Conservation (phyloP, 2,113 vertebrate genomes). For the Serinus canaria region DNA sequence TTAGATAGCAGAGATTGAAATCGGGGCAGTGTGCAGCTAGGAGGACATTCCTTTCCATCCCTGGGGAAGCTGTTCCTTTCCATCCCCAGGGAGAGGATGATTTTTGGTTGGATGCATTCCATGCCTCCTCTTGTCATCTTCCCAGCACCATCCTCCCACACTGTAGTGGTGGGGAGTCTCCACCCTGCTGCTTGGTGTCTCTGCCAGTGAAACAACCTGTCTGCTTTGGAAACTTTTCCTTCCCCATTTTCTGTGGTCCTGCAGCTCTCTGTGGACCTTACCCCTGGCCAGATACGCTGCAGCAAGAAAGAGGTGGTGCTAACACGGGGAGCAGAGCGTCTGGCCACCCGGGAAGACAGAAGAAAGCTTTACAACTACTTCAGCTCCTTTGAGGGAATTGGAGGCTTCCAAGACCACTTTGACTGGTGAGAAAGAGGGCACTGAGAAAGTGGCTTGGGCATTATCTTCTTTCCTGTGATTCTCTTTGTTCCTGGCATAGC, state of each 20-base stretch:
- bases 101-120: not conserved
- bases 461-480: not conserved
- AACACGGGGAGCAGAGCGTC: constrained; percentile 59
- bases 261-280: constrained; percentile 78
- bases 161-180: not conserved
- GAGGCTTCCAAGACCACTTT: constrained; percentile 89
- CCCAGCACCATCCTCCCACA: not conserved
- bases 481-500: not conserved
- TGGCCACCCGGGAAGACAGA: constrained; percentile 67
- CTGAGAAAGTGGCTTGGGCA: not conserved
- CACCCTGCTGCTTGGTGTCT: not conserved
- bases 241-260: not conserved
- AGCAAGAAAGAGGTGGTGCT: constrained; percentile 71
- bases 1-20: not conserved
- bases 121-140: not conserved
- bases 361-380: constrained; percentile 79
- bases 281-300: constrained; percentile 82
- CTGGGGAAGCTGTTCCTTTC: not conserved
- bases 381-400: constrained; percentile 77
- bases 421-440: constrained; percentile 77
- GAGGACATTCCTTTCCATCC: not conserved
- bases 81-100: not conserved
- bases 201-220: not conserved
- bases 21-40: accelerated
- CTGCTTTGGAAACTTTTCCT: not conserved